Percentiles rank a stretch among this genome's conserved stretches.
Evolutionary conservation across 2,113 vertebrate genomes (phyloP).

Genomic region (Hemibagrus wyckioides): DNA sequence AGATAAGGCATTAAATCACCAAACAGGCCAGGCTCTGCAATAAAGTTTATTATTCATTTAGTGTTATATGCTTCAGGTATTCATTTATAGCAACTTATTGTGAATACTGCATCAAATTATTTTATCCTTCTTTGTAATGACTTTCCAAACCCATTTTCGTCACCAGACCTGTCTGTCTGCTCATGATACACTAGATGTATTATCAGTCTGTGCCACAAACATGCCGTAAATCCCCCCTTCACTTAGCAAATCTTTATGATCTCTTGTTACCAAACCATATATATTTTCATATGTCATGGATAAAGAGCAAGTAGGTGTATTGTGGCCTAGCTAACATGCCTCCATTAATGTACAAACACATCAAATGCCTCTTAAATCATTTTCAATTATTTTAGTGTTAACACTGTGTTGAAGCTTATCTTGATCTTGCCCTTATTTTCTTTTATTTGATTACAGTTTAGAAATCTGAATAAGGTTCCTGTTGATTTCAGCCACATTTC

Average conservation of each 20-base stretch:
- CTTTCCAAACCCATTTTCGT: not conserved
- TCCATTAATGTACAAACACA: not conserved
- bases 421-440: not conserved
- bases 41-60: constrained; percentile 4
- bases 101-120: not conserved
- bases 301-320: not conserved
- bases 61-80: not conserved
- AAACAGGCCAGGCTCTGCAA: not conserved
- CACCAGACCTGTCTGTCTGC: not conserved
- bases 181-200: not conserved
- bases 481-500: constrained; percentile 80
- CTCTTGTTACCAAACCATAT: not conserved
- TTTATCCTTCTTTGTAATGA: not conserved
- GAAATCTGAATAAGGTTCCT: constrained; percentile 79
- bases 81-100: not conserved
- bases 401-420: not conserved
- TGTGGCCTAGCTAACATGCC: not conserved
- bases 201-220: not conserved
- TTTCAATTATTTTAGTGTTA: not conserved
- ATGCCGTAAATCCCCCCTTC: not conserved
- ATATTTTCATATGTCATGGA: not conserved
- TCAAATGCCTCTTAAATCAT: not conserved
- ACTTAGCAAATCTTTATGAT: not conserved
- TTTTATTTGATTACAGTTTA: constrained; percentile 67
- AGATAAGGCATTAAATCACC: not conserved